Evolutionary conservation across 2,797 vertebrate genomes (phyloP), one percentile per base, ranked within the genome.

Genomic region (Vultur gryphus): DNA sequence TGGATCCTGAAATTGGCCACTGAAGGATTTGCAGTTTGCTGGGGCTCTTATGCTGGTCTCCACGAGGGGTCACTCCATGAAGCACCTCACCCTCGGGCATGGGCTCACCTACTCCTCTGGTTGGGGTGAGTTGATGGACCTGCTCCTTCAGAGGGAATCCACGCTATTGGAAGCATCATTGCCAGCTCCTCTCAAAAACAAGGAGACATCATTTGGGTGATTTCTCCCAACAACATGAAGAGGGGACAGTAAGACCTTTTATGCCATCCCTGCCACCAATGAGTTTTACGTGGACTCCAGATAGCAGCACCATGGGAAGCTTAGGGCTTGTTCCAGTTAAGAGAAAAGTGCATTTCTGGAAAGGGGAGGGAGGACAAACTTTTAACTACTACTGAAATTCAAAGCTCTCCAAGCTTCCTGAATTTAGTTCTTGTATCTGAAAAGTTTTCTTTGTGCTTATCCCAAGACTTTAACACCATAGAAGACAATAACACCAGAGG

Each of bases 71-170:
- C 17, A 37, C 12, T 85, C 35, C 62, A 20, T 25, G 54, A 62
- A 71, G 48, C n/a, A 44, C 8, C n/a, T 48, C 31, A 49, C 12
- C 24, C 18, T 57, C 0, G 0, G 41, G 12, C 70, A 59, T 11
- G 23, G 73, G 29, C n/a, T 51, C 43, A 23, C 6, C 31, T 39
- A 2, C 41, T 82, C 21, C 33, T 54, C 52, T 83, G 14, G 29
- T 48, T 3, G 3, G 26, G 33, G 6, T 18, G 44, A 64, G 49
- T 8, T 3, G 26, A 18, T 59, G 24, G 55, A 77, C 13, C 35
- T 44, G 20, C 25, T 91, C 5, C 69, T 77, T 48, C 51, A 87
- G 48, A 64, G 23, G 35, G 16, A 85, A 87, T 77, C 31, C 14
- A 2, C 57, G 58, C 37, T 54, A 2, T 51, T 62, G 54, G 58